Conservation (phyloP, 2,113 vertebrate species). For the Albula goreensis region DNA sequence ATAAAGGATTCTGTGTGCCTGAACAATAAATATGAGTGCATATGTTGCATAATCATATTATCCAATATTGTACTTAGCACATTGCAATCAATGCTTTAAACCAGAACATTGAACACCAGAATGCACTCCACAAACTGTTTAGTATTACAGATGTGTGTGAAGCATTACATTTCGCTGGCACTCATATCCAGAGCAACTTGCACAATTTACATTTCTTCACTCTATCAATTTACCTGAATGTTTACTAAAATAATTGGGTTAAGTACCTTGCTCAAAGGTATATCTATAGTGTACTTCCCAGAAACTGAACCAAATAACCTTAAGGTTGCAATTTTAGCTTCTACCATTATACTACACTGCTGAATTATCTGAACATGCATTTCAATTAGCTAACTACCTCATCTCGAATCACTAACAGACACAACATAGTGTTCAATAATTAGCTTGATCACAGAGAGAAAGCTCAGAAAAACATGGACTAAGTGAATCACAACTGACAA, state of each 20-base stretch:
- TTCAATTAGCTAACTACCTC: constrained; percentile 22
- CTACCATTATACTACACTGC: too few species aligned
- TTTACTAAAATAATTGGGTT: too few species aligned
- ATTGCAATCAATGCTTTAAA: not conserved
- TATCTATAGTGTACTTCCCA: too few species aligned
- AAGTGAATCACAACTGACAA: not conserved
- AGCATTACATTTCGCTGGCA: too few species aligned
- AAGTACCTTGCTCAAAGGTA: too few species aligned
- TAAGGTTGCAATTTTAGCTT: too few species aligned
- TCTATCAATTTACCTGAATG: too few species aligned
- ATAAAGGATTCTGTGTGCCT: not conserved
- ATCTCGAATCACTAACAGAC: not conserved
- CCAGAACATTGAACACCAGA: not conserved
- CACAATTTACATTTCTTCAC: too few species aligned
- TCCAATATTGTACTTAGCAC: not conserved
- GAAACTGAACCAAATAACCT: too few species aligned
- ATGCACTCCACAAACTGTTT: too few species aligned
- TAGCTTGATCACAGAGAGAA: constrained; percentile 12
- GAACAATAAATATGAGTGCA: not conserved
- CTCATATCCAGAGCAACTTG: too few species aligned
- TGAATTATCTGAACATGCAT: not conserved
- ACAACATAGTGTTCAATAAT: constrained; percentile 15
- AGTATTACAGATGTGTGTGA: too few species aligned
- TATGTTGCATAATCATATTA: not conserved
- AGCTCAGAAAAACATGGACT: constrained; percentile 11